phyloP scores from a whole-genome alignment of 2,888 invertebrate species.

The Agonopterix subpropinquella region DNA sequence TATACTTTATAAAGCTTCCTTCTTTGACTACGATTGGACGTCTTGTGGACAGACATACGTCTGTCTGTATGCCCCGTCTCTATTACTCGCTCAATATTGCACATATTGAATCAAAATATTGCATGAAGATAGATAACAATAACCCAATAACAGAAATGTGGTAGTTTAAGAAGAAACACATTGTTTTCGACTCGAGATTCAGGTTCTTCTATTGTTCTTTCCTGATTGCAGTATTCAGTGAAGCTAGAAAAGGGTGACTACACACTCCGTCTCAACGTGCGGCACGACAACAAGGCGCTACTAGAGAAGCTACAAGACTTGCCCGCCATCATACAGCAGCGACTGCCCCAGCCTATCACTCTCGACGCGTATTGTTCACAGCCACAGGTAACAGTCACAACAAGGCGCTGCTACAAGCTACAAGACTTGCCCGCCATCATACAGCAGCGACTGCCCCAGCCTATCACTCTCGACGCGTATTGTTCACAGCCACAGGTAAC shows the following conservation, averaged over 20 bases:
- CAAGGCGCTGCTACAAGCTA: constrained; percentile 87
- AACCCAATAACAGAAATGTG: too few species aligned
- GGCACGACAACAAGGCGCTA: constrained; percentile 91
- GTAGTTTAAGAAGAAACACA: too few species aligned
- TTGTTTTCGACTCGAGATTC: background rate
- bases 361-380: constrained; percentile 83
- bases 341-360: constrained; percentile 81
- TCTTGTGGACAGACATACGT: too few species aligned
- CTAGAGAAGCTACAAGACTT: constrained; percentile 91
- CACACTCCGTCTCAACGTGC: constrained; percentile 87
- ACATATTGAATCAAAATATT: too few species aligned
- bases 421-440: constrained; percentile 85
- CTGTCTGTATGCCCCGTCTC: too few species aligned
- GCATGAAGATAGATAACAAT: too few species aligned
- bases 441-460: constrained; percentile 83
- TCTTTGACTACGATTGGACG: too few species aligned
- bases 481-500: constrained; percentile 46
- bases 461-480: constrained; percentile 87
- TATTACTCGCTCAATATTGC: too few species aligned
- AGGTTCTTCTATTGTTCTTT: background rate
- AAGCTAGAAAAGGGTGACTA: constrained; percentile 98
- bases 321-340: constrained; percentile 84
- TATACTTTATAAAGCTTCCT: too few species aligned
- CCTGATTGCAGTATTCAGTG: constrained; percentile 79
- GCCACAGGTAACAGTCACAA: constrained; percentile 70